A percentile compares a stretch with the other conserved stretches of the same genome.
These are phyloP conservation scores for Ictidomys tridecemlineatus DNA, from an alignment of 2,113 vertebrate species.

Conservation along the genomic window DNA sequence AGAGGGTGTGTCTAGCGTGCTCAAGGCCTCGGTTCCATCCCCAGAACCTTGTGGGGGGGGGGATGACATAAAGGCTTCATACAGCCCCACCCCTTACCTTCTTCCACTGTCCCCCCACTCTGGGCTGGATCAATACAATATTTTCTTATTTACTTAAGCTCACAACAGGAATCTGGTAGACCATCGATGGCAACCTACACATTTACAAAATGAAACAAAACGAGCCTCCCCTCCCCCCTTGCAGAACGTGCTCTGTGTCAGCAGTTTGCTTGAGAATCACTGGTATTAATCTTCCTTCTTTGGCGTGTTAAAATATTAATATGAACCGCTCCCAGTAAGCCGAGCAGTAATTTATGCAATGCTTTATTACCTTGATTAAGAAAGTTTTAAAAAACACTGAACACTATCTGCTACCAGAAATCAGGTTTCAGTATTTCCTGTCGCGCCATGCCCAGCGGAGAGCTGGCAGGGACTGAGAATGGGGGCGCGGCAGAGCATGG, in stretches of 20 bases:
- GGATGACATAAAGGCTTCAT: neutral
- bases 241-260: slow-evolving; percentile 37
- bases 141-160: slow-evolving; percentile 23
- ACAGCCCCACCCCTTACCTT: neutral
- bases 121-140: slow-evolving; percentile 2
- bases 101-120: neutral
- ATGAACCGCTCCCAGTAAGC: slow-evolving; percentile 71
- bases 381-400: slow-evolving; percentile 79
- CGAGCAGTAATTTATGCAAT: slow-evolving; percentile 70
- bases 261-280: slow-evolving; percentile 45
- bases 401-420: slow-evolving; percentile 72
- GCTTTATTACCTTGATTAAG: slow-evolving; percentile 78
- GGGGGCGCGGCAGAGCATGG: neutral
- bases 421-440: slow-evolving; percentile 21
- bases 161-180: neutral
- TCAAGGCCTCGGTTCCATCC: neutral
- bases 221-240: neutral
- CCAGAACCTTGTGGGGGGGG: neutral
- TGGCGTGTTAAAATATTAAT: slow-evolving; percentile 75
- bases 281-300: slow-evolving; percentile 73
- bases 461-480: slow-evolving; percentile 61
- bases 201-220: slow-evolving; percentile 52
- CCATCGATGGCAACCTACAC: neutral
- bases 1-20: neutral
- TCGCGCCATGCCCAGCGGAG: slow-evolving; percentile 37